Evolutionary conservation across 2,113 vertebrate species (phyloP), one percentile per base, ranked within the genome.

Genomic region (Myotis yumanensis): DNA sequence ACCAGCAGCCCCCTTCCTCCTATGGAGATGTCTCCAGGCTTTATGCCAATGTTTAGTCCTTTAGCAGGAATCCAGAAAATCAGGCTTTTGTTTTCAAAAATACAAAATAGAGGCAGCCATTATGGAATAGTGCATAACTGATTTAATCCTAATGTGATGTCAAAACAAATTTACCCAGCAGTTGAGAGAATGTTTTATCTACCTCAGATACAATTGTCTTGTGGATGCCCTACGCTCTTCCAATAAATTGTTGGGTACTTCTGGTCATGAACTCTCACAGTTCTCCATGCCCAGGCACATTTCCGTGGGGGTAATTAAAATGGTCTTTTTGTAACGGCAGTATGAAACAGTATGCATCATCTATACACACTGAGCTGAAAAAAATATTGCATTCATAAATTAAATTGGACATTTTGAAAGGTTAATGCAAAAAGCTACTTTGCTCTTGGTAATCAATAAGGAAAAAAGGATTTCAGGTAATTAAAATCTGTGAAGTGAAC

Each of bases 371-470:
- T 92, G 66, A 96, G 17, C 68, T 96, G 87, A 96, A 98, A 94
- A 46, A 97, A 72, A 87, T 72, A 93, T 68, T 93, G 72, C 92
- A 95, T 97, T 96, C 72, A 80, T 98, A 98, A 98, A 97, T 97
- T 97, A 98, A 97, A 97, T 91, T 89, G 86, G 96, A 95, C 96
- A 97, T 98, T 98, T 98, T 97, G 95, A 98, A 98, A 98, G 96
- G 96, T 98, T 98, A 97, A 95, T 35, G 89, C 62, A 96, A 97
- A 97, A 94, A 97, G 51, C 84, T 96, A 89, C 91, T 98, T 98
- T 98, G 86, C 72, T 98, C 54, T 69, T 90, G 85, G 75, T 97
- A 97, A 97, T 98, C 97, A 98, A 97, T 98, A 96, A 93, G 75
- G 93, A 95, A 94, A 95, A 98, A 96, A 90, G 90, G 86, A 98